Evolutionary conservation across 2,888 invertebrate species (phyloP), one percentile per base, ranked within the genome.

Genomic region (Drosophila mettleri): DNA sequence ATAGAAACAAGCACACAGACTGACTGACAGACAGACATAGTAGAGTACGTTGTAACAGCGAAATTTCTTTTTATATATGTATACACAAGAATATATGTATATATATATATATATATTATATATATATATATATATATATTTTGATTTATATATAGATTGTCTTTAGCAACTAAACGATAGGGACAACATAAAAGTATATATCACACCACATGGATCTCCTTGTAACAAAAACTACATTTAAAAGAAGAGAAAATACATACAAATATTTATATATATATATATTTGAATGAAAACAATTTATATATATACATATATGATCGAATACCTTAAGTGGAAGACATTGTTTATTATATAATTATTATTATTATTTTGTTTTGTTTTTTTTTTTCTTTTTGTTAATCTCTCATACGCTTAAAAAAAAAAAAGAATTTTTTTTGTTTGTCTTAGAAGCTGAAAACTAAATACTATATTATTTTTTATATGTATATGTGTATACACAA

Each of bases 401-500:
- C 54, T 78, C 53, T 66, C 60, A 74, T 78, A 68, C 61, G 68
- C 61, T 59, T 66, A 59, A 34, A 60, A 22, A 7, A 59, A 18
- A 54, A 48, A 45, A 9, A 22, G 9, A n/a, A 22, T 38, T 55
- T 38, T 52, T 51, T n/a, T 43, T 58, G 34, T 62, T 76, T 65
- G 64, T 60, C 73, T 62, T 45, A 54, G 33, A 68, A 58, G 69
- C 69, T 78, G 68, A 69, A 69, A 55, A 73, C 58, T 67, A 53
- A 78, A 67, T 65, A 69, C 76, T 64, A 67, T 79, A 70, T 79
- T 71, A 82, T 88, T 76, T 78, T 76, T 77, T 86, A 72, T 80
- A 83, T 67, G 67, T 80, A 78, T 83, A 74, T 83, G 77, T 86
- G 77, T 86, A 80, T 86, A 80, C 86, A 77, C 83, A 80, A 88